phyloP scores from a whole-genome alignment of 2,113 vertebrate species.

The Ranitomeya imitator region DNA sequence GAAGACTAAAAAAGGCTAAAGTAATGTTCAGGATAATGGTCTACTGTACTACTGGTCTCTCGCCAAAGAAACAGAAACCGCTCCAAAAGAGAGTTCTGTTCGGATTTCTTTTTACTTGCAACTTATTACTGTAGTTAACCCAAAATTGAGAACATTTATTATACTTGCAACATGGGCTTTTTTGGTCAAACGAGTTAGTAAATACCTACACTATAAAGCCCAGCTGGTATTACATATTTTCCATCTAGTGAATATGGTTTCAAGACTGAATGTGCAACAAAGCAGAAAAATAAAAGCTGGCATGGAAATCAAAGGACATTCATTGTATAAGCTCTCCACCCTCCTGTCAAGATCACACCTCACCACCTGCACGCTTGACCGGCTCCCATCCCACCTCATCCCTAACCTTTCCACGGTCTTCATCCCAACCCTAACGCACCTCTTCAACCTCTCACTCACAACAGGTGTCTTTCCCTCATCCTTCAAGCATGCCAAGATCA shows the following conservation, averaged over 20 bases:
- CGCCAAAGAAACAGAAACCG: not conserved
- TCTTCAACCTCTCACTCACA: too few relatives aligned
- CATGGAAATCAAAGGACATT: not conserved
- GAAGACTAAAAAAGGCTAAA: not conserved
- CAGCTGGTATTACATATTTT: not conserved
- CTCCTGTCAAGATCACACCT: too few relatives aligned
- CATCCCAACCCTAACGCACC: too few relatives aligned
- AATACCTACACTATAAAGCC: not conserved
- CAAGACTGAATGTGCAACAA: not conserved
- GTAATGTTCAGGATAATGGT: slow-evolving; percentile 24
- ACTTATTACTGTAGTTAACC: not conserved
- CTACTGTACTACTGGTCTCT: slow-evolving; percentile 1
- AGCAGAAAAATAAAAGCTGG: not conserved
- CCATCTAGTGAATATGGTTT: not conserved
- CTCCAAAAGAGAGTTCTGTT: not conserved
- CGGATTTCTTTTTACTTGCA: not conserved
- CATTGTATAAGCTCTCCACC: too few relatives aligned
- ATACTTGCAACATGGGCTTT: not conserved
- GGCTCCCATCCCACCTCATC: too few relatives aligned
- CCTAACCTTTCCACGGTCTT: too few relatives aligned
- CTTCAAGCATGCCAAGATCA: too few relatives aligned
- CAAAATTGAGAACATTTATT: not conserved
- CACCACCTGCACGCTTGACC: too few relatives aligned
- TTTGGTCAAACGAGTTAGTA: not conserved
- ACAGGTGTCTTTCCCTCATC: too few relatives aligned